A percentile compares a stretch with the other conserved stretches of the same genome.
Evolutionary conservation across 2,888 invertebrate genomes (phyloP).

Genomic region (Ornithoptera alexandrae): DNA sequence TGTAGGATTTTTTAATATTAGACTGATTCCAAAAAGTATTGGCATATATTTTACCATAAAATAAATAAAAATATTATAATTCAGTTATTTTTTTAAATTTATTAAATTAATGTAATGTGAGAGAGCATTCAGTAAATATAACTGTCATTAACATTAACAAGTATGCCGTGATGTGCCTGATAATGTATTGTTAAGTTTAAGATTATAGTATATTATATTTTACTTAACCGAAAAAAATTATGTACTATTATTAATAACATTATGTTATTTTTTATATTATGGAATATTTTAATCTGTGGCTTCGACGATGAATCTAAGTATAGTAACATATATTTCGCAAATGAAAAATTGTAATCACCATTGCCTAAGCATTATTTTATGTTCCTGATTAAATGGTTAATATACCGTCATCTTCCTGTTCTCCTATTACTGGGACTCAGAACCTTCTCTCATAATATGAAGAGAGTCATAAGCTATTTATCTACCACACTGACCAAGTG

Average conservation of each 20-base stretch:
- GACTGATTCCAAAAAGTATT: too few relatives aligned
- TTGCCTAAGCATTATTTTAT: conserved; percentile 7
- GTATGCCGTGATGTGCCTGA: conserved; percentile 65
- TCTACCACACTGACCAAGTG: too few relatives aligned
- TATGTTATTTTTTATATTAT: neutral
- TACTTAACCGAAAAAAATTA: neutral
- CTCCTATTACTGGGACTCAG: too few relatives aligned
- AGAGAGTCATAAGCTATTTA: too few relatives aligned
- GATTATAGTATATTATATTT: conserved; percentile 31
- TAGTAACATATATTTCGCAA: neutral
- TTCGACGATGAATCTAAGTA: neutral
- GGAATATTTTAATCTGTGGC: conserved; percentile 17
- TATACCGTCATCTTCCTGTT: too few relatives aligned
- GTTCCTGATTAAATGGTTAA: conserved; percentile 10
- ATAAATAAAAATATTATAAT: too few relatives aligned
- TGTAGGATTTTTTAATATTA: too few relatives aligned
- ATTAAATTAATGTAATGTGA: too few relatives aligned
- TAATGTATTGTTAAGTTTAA: conserved; percentile 35
- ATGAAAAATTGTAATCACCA: neutral
- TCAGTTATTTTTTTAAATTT: too few relatives aligned
- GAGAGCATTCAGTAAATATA: too few relatives aligned
- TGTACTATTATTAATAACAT: neutral
- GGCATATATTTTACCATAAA: too few relatives aligned
- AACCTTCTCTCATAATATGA: too few relatives aligned
- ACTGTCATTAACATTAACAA: conserved; percentile 30